Percentiles rank a stretch among this genome's conserved stretches.
Evolutionary conservation across 2,113 vertebrate genomes (phyloP).

Genomic region (Tangachromis dhanisi): DNA sequence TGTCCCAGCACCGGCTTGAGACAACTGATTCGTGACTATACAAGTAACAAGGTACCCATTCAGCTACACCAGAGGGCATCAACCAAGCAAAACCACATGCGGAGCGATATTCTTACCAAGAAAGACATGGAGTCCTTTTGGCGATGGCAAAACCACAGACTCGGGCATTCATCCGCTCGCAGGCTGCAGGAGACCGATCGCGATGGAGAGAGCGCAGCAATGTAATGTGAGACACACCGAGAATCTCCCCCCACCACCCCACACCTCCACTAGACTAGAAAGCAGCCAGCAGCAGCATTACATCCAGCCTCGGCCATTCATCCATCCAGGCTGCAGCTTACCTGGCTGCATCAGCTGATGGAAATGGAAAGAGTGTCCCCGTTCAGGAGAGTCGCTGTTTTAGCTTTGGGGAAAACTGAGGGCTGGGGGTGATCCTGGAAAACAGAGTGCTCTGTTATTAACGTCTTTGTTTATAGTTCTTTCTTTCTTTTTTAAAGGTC

Average conservation of each 20-base stretch:
- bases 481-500: background rate
- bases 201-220: background rate
- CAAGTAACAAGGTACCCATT: background rate
- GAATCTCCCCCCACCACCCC: background rate
- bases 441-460: background rate
- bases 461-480: background rate
- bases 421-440: background rate
- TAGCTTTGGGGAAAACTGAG: background rate
- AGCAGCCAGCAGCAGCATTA: background rate
- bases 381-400: background rate
- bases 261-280: background rate
- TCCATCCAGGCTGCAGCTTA: background rate
- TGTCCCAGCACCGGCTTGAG: background rate
- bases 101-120: constrained; percentile 64
- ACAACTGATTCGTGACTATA: background rate
- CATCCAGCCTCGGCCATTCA: background rate
- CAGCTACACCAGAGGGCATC: background rate
- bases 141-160: constrained; percentile 9
- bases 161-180: constrained; percentile 55
- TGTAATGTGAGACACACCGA: background rate
- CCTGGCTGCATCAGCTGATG: constrained; percentile 20
- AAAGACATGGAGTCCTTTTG: constrained; percentile 75
- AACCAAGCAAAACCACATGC: background rate
- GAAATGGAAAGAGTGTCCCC: background rate
- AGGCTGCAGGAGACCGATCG: constrained; percentile 15